Percentiles rank a stretch among this genome's conserved stretches.
These are phyloP conservation scores for Drosophila lutescens DNA, from an alignment of 2,888 invertebrate genomes.

Conservation along the genomic window DNA sequence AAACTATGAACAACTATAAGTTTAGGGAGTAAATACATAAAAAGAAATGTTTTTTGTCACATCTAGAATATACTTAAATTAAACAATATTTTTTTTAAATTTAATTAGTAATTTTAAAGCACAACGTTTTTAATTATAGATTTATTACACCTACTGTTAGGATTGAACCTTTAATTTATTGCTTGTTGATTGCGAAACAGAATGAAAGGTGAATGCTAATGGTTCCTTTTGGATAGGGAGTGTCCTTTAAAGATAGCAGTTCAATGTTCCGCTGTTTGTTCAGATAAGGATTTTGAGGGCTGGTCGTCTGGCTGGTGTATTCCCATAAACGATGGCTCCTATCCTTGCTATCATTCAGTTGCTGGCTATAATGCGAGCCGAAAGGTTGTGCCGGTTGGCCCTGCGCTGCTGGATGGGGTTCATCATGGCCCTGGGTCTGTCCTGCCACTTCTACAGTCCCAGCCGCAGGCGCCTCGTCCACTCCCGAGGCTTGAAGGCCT, in stretches of 20 bases:
- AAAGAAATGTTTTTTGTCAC: too few relatives aligned
- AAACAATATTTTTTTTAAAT: too few relatives aligned
- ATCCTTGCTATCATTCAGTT: constrained; percentile 9
- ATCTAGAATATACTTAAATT: too few relatives aligned
- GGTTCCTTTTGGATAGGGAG: background rate
- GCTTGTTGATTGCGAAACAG: too few relatives aligned
- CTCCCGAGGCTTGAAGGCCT: constrained; percentile 4
- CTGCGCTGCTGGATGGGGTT: constrained; percentile 21
- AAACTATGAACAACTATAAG: background rate
- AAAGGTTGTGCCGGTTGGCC: constrained; percentile 13
- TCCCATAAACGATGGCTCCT: background rate
- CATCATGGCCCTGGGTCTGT: constrained; percentile 15
- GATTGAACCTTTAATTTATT: too few relatives aligned
- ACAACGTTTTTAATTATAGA: too few relatives aligned
- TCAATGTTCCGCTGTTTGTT: background rate
- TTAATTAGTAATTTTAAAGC: too few relatives aligned
- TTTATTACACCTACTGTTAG: too few relatives aligned
- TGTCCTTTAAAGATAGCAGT: background rate
- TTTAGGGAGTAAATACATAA: background rate
- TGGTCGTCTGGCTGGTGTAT: too few relatives aligned
- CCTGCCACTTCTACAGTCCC: constrained; percentile 5
- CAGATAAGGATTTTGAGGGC: background rate
- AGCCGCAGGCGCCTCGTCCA: background rate
- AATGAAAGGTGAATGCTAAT: background rate
- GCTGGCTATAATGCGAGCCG: constrained; percentile 12